A percentile compares a stretch with the other conserved stretches of the same genome.
Evolutionary conservation across 2,797 vertebrate species (phyloP).

Genomic region (Mycteria americana): DNA sequence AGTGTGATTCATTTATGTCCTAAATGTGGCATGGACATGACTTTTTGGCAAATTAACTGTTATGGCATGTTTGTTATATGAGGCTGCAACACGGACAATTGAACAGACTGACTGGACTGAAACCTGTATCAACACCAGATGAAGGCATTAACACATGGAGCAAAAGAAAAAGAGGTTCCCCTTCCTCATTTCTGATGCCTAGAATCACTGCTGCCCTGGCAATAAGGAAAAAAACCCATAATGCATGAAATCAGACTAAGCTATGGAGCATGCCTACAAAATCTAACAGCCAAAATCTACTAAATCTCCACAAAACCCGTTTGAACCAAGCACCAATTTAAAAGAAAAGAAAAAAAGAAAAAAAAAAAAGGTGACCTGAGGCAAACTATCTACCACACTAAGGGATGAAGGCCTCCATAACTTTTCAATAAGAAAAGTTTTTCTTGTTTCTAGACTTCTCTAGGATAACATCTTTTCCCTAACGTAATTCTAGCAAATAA

Average conservation of each 20-base stretch:
- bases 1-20: background rate
- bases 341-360: no score
- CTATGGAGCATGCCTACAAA: background rate
- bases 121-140: background rate
- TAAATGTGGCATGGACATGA: background rate
- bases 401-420: background rate
- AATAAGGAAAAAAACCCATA: background rate
- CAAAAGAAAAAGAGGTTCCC: background rate
- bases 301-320: background rate
- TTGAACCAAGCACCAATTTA: background rate
- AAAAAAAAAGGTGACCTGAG: background rate
- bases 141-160: background rate
- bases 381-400: background rate
- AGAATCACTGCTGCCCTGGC: background rate
- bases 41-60: background rate
- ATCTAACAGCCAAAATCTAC: background rate
- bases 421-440: background rate
- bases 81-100: background rate
- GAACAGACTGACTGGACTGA: background rate
- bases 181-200: background rate
- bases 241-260: background rate
- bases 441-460: background rate
- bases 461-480: background rate
- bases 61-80: accelerated
- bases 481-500: background rate